Evolutionary conservation across 2,888 invertebrate species (phyloP), one percentile per base, ranked within the genome.

Genomic region (Caenorhabditis auriculariae): DNA sequence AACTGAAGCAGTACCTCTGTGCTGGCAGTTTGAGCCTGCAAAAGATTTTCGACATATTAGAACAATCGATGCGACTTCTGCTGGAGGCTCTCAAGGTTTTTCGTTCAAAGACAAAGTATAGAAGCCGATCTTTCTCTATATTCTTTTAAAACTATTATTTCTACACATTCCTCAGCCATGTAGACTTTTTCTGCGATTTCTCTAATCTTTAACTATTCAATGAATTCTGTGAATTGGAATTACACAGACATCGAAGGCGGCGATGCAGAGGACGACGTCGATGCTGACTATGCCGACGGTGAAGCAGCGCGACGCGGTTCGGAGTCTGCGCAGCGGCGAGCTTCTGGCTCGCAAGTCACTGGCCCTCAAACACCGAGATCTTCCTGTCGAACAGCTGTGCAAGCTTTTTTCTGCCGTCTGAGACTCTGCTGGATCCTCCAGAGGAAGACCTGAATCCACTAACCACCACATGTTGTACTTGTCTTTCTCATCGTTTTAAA

Each of bases 311-410:
- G n/a, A n/a, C n/a, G 32, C 57, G 9, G 42, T 42, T 17, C 23
- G 61, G 35, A 54, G 54, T 7, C 21, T 62, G 23, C 39, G 51
- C 24, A 58, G 55, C 41, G 62, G 62, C 6, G 62, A 62, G 42
- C 23, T 35, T 24, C 26, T 62, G 38, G 23, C 58, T 1, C 46
- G 62, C 23, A 46, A 58, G n/a, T 62, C 62, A 19, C 43, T 62
- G 54, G 62, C 62, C 1, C 37, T 62, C 26, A 62, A 62, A 29
- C 47, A 54, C 7, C 24, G 62, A 19, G 62, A 62, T 28, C 35
- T 61, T 17, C 61, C 61, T 15, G n/a, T n/a, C n/a, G n/a, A n/a
- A n/a, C n/a, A n/a, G n/a, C n/a, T n/a, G n/a, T n/a, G n/a, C n/a
- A n/a, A n/a, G n/a, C n/a, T n/a, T n/a, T n/a, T n/a, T n/a, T n/a